A percentile compares a stretch with the other conserved stretches of the same genome.
Conservation (phyloP, 2,888 invertebrate species). For the Volucella inflata region DNA sequence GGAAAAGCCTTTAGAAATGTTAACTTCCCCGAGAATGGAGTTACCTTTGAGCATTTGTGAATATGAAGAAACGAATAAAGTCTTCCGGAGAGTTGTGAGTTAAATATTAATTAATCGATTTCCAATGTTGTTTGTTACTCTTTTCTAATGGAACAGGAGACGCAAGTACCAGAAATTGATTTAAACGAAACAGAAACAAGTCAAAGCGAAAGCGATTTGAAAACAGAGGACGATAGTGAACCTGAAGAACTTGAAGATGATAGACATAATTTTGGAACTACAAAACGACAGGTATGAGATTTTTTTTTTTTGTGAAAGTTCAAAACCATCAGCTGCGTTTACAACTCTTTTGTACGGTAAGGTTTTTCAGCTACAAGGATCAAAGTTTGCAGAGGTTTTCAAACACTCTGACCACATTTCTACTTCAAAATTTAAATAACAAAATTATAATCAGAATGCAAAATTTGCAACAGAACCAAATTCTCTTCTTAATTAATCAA, state of each 20-base stretch:
- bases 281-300: slow-evolving; percentile 7
- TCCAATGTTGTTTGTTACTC: not conserved
- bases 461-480: no score
- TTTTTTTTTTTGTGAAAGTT: not conserved
- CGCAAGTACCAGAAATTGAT: slow-evolving; percentile 22
- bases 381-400: no score
- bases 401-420: no score
- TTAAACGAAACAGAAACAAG: not conserved
- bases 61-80: slow-evolving; percentile 43
- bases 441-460: no score
- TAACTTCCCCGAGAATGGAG: slow-evolving; percentile 29
- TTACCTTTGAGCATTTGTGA: slow-evolving; percentile 36
- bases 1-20: slow-evolving; percentile 17
- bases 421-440: no score
- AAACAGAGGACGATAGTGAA: slow-evolving; percentile 9
- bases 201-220: slow-evolving; percentile 23
- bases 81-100: slow-evolving; percentile 46
- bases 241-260: not conserved
- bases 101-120: not conserved
- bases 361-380: no score
- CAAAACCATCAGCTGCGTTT: not conserved
- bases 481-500: no score
- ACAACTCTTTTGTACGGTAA: no score
- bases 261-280: not conserved
- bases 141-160: slow-evolving; percentile 10